Conservation (phyloP, 2,888 invertebrate genomes). For the Euplagia quadripunctaria region DNA sequence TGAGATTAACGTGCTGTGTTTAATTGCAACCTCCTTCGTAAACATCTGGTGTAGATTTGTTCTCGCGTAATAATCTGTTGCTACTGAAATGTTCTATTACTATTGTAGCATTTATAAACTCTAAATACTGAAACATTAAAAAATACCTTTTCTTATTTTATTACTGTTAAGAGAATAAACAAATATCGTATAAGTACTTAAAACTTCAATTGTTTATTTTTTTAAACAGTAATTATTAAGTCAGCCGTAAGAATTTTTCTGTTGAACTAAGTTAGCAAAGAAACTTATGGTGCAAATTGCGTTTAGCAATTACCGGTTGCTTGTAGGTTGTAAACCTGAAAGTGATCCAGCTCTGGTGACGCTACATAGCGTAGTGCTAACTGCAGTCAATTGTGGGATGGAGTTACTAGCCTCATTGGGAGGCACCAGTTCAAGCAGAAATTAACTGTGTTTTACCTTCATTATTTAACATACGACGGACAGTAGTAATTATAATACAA, state of each 20-base stretch:
- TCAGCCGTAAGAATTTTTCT: no score
- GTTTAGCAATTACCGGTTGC: neutral
- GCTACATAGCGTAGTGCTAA: neutral
- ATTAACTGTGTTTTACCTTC: neutral
- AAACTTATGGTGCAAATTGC: no score
- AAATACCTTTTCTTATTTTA: neutral
- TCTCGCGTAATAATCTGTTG: conserved; percentile 43
- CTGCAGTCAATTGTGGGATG: neutral
- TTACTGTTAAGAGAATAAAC: no score
- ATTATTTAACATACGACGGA: neutral
- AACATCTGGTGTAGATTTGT: conserved; percentile 50
- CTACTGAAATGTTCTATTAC: neutral
- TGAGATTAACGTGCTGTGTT: conserved; percentile 22
- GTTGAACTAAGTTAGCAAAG: no score
- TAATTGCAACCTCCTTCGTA: conserved; percentile 46
- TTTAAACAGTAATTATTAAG: no score
- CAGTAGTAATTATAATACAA: no score
- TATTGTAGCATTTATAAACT: neutral
- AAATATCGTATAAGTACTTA: no score
- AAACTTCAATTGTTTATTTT: no score
- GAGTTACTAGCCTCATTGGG: neutral
- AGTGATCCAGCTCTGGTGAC: neutral
- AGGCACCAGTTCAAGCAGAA: neutral
- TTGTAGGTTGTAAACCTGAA: neutral
- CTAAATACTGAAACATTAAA: no score